Base-by-base conservation (phyloP, 2,888 invertebrate genomes). In the Drosophila nr. fundita region DNA sequence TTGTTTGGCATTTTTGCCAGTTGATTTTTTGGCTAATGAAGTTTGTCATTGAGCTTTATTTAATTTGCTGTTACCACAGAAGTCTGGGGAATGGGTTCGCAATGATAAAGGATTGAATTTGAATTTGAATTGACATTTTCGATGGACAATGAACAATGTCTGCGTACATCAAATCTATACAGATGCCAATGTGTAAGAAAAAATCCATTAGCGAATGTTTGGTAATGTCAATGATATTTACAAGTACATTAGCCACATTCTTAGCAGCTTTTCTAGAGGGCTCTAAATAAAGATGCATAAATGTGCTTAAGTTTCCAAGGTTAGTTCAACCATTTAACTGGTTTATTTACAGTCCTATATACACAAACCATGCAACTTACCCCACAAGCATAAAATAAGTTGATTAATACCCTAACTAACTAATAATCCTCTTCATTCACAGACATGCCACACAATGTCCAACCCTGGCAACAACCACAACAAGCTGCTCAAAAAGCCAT, bases 41-140 rank as follows among this genome's bases (percentile, higher is more conserved):
- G 90, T 89, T 90, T 89, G 89, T 85, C 89, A 87, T 87, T 89
- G 87, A 87, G 90, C 90, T 83, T 83, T 84, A 86, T 83, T 84
- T 85, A 87, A 90, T 89, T 87, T 86, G 82, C 77, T 59, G 85
- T 54, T 80, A 83, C 72, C 34, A 15, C 27, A 32, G 29, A 21
- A 42, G 13, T 10, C 27, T 15, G 52, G 13, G n/a, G 65, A 21
- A 21, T 29, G 63, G 32, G 24, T 6, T 15, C 72, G 15, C 34
- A 34, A 32, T 75, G 73, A 76, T 58, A 61, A 73, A 64, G 76
- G 64, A 60, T 68, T 54, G 48, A 29, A 42, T 30, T 42, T 42
- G 55, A 29, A 27, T 29, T 29, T 29, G 21, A 21, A 75, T 54
- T 75, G 65, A 61, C 70, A 48, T 58, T 70, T 61, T 57, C 59